Evolutionary conservation across 2,113 vertebrate genomes (phyloP).

Genomic region (Polypterus bichir): DNA sequence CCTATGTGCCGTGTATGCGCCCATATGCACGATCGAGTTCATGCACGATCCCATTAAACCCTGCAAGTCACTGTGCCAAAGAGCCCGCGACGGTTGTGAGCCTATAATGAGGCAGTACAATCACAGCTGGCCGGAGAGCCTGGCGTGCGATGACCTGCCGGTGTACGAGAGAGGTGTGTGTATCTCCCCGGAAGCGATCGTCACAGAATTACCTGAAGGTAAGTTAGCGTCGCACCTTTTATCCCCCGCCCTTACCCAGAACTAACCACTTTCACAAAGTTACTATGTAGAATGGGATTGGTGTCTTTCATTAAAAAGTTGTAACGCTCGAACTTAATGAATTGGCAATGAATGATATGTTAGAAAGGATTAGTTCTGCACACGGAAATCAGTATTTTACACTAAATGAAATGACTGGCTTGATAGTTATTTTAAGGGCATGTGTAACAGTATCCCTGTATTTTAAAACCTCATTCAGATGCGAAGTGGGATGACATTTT

Average conservation of each 20-base stretch:
- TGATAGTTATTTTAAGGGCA: too few species aligned
- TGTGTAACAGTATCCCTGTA: too few species aligned
- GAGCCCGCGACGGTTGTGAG: conserved; percentile 57
- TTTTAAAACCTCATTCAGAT: conserved; percentile 31
- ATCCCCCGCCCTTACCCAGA: too few species aligned
- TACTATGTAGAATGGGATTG: too few species aligned
- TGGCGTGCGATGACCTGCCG: conserved; percentile 58
- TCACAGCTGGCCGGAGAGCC: conserved; percentile 61
- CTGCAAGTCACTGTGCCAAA: conserved; percentile 56
- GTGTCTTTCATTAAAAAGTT: too few species aligned
- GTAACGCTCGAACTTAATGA: too few species aligned
- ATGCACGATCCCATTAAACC: conserved; percentile 63
- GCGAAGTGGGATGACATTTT: conserved; percentile 57
- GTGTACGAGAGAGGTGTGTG: conserved; percentile 64
- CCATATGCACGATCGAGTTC: conserved; percentile 61
- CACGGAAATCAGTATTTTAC: too few species aligned
- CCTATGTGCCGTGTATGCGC: conserved; percentile 64
- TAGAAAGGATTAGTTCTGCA: too few species aligned
- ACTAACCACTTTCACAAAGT: too few species aligned
- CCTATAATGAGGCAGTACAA: conserved; percentile 62
- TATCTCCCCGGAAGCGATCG: conserved; percentile 64
- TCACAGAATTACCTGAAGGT: conserved; percentile 60
- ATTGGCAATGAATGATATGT: too few species aligned
- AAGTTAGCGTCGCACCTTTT: conserved; percentile 16
- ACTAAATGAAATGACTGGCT: too few species aligned